Evolutionary conservation across 2,113 vertebrate genomes (phyloP), one percentile per base, ranked within the genome.

Genomic region (Misgurnus mizolepis): DNA sequence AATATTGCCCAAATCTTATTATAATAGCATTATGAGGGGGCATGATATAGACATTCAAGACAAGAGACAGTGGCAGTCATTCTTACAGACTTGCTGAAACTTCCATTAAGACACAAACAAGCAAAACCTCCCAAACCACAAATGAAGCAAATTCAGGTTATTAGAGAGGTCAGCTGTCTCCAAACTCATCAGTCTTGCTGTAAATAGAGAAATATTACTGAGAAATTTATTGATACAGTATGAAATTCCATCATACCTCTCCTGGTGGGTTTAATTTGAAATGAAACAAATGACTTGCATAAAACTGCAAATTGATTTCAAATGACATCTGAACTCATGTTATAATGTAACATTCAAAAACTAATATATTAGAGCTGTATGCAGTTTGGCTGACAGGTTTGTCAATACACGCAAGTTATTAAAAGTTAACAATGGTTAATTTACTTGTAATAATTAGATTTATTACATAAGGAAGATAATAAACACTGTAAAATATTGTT

Each of bases 241-340:
- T 34, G 72, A 81, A 81, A 67, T 74, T 45, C 15, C 41, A 50
- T 69, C 65, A 15, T 41, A 49, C 11, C 43, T 17, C 34, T 68
- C 71, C 73, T 40, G 45, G 47, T 68, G 56, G 72, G 72, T 69
- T 81, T 76, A 47, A 60, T 76, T 67, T 81, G 67, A 69, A 49
- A 58, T 39, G 47, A 41, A 68, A 79, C 15, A 73, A 76, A 68
- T 76, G 66, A 69, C 80, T 81, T 76, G 17, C n/a, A n/a, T 67
- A 64, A 40, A 6, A 2, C 9, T 53, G 65, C 5, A 68, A 75
- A 81, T 70, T 76, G 73, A 81, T 67, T 81, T 70, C 47, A 76
- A 76, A 68, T 60, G 62, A 67, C 66, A 67, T 47, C 17, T 61
- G 72, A 49, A 60, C n/a, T 50, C 50, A 58, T 72, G 17, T 72